Evolutionary conservation across 2,888 invertebrate genomes (phyloP).

Genomic region (Hydrotaea diabolus): DNA sequence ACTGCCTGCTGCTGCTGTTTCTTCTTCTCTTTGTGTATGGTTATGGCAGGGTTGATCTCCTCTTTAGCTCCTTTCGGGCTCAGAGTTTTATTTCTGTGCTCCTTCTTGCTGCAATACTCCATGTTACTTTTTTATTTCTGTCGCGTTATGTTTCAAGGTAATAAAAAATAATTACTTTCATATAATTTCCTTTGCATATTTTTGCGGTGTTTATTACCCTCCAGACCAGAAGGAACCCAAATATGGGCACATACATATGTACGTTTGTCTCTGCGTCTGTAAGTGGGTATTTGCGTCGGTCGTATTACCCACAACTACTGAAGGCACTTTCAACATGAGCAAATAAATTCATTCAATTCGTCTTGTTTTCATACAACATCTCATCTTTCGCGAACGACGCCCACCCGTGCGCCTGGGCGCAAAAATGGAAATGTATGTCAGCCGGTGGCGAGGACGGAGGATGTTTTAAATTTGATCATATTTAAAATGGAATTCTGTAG

Average conservation of each 20-base stretch:
- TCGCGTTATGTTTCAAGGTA: conserved; percentile 49
- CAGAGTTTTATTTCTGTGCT: not conserved
- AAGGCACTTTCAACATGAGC: not conserved
- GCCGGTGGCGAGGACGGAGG: not conserved
- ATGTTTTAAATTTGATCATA: not conserved
- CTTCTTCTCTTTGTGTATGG: not conserved
- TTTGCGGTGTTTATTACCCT: conserved; percentile 46
- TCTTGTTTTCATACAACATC: not conserved
- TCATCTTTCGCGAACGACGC: not conserved
- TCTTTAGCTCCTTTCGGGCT: not conserved
- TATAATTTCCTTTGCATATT: conserved; percentile 50
- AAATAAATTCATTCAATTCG: not conserved
- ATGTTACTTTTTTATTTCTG: conserved; percentile 22
- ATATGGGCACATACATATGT: not conserved
- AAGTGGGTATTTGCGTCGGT: not conserved
- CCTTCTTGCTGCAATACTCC: not conserved
- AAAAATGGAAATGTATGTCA: not conserved
- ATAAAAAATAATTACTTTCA: conserved; percentile 58
- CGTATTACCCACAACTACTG: not conserved
- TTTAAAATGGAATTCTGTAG: conserved; percentile 1
- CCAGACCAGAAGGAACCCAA: conserved; percentile 15
- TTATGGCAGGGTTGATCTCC: not conserved
- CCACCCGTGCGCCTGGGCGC: not conserved
- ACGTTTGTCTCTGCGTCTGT: not conserved
- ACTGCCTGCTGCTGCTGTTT: too few relatives aligned